A percentile compares a stretch with the other conserved stretches of the same genome.
These are phyloP conservation scores for Epinephelus fuscoguttatus DNA, from an alignment of 2,113 vertebrate genomes.

Conservation along the genomic window DNA sequence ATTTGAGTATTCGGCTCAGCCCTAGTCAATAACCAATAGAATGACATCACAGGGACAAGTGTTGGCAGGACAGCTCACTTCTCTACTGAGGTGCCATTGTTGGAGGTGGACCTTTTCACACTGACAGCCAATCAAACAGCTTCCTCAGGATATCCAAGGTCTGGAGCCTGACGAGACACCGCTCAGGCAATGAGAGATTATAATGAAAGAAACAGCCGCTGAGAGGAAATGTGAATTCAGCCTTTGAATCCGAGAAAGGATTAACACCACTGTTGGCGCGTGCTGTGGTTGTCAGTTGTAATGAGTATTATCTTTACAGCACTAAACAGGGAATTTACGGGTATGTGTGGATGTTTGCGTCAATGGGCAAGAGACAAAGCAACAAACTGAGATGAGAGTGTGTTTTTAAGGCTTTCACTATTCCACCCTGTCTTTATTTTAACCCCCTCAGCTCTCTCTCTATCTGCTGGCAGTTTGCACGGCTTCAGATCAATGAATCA, in stretches of 20 bases:
- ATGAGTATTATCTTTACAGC: constrained; percentile 2
- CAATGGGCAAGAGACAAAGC: constrained; percentile 15
- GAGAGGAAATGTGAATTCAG: background rate
- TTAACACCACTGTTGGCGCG: background rate
- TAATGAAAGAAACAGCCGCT: background rate
- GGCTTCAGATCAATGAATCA: constrained; percentile 73
- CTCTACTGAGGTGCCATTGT: background rate
- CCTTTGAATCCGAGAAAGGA: background rate
- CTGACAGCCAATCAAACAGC: constrained; percentile 3
- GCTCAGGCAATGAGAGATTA: background rate
- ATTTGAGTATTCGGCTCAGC: too few species aligned
- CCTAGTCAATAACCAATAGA: too few species aligned
- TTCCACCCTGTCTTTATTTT: constrained; percentile 26
- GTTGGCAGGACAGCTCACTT: background rate
- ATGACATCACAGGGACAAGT: background rate
- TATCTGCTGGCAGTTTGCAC: constrained; percentile 33
- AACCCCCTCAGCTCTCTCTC: constrained; percentile 25
- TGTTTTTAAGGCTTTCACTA: constrained; percentile 37
- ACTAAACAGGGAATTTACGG: background rate
- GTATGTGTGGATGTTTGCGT: background rate
- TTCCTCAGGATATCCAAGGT: background rate
- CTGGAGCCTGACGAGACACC: background rate
- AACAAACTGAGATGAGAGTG: constrained; percentile 1
- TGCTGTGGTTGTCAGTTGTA: background rate
- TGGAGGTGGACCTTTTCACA: background rate